A percentile compares a stretch with the other conserved stretches of the same genome.
These are phyloP conservation scores for Spisula solida DNA, from an alignment of 2,888 invertebrate species.

Conservation along the genomic window DNA sequence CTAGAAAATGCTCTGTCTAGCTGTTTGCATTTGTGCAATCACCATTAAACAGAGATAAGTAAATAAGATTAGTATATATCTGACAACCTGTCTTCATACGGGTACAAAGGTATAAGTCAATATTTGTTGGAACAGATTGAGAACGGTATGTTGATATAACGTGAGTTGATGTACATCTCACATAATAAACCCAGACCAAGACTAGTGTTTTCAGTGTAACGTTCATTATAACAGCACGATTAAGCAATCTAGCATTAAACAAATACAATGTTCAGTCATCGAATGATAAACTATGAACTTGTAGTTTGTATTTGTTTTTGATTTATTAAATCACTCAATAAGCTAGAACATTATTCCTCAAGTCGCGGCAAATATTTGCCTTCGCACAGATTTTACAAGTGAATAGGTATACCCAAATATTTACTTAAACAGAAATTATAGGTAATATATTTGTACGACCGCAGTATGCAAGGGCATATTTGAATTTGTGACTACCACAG, in stretches of 20 bases:
- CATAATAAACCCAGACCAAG: neutral
- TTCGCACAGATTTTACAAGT: conserved; percentile 10
- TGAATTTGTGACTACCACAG: neutral
- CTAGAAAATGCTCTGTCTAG: too few species aligned
- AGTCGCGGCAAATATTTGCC: conserved; percentile 14
- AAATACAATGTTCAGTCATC: conserved; percentile 3
- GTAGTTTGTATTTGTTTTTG: conserved; percentile 16
- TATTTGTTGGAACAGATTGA: neutral
- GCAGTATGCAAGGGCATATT: neutral
- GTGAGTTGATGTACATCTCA: neutral
- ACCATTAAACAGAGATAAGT: too few species aligned
- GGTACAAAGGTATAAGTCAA: too few species aligned
- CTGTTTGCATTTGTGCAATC: neutral
- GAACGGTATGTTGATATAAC: neutral
- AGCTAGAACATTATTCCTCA: neutral
- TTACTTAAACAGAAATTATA: neutral
- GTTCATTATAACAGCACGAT: neutral
- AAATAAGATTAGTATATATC: neutral
- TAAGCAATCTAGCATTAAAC: conserved; percentile 15
- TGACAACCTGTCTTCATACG: neutral
- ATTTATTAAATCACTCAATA: neutral
- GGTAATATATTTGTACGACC: neutral
- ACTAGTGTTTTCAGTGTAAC: neutral
- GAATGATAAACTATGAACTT: conserved; percentile 8
- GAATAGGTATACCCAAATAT: neutral